Percentiles rank a stretch among this genome's conserved stretches.
Conservation (phyloP, 2,888 invertebrate species). For the Phorcus lineatus region DNA sequence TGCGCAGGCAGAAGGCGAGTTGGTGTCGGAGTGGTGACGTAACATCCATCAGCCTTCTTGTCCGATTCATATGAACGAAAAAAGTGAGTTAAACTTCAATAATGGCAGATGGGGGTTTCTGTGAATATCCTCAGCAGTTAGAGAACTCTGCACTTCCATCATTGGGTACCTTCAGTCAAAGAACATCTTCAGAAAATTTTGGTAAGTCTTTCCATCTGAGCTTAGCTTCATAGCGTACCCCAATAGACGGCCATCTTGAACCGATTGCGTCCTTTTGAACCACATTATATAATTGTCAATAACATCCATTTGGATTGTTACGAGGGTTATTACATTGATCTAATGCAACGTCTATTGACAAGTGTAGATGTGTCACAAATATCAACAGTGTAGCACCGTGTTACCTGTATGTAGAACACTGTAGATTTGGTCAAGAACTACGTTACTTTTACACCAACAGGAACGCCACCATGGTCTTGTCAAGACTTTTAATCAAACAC, state of each 20-base stretch:
- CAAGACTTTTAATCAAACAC: no score
- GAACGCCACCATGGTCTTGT: no score
- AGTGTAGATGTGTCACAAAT: not conserved
- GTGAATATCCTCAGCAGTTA: slow-evolving; percentile 52
- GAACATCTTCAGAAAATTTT: slow-evolving; percentile 40
- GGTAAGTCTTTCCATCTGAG: slow-evolving; percentile 33
- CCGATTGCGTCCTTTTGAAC: not conserved
- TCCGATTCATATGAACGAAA: slow-evolving; percentile 24
- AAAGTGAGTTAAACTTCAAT: slow-evolving; percentile 22
- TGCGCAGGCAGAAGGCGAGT: slow-evolving; percentile 50
- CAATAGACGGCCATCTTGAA: not conserved
- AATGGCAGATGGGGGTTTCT: slow-evolving; percentile 57
- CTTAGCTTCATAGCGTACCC: not conserved
- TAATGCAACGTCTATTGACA: not conserved
- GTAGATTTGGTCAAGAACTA: not conserved
- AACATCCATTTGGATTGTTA: not conserved
- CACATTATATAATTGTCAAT: not conserved
- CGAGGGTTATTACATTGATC: not conserved
- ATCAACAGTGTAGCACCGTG: not conserved
- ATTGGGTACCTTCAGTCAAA: slow-evolving; percentile 37
- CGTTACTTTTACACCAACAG: no score
- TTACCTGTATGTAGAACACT: not conserved
- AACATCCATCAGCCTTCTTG: slow-evolving; percentile 47
- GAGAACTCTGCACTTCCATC: slow-evolving; percentile 46
- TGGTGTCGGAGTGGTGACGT: slow-evolving; percentile 57